Percentiles rank a stretch among this genome's conserved stretches.
Evolutionary conservation across 2,888 invertebrate genomes (phyloP).

Genomic region (Acheta domesticus): DNA sequence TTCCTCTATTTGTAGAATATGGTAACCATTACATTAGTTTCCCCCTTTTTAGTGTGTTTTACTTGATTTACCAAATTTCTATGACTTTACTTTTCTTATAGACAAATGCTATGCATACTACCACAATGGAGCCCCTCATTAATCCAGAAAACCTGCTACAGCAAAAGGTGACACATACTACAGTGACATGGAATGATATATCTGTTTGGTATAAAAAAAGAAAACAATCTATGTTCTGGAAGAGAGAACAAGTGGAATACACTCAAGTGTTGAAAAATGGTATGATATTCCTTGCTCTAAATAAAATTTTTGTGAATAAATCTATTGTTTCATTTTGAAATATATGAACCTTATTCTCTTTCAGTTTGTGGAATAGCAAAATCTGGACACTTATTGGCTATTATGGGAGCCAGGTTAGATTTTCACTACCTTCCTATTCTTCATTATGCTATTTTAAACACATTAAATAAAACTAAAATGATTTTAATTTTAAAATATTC

Average conservation of each 20-base stretch:
- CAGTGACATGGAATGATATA: conserved; percentile 54
- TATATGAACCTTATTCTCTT: conserved; percentile 42
- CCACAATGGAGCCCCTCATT: background rate
- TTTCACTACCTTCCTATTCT: too few relatives aligned
- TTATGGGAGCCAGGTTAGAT: conserved; percentile 67
- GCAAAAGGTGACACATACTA: background rate
- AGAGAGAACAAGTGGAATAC: conserved; percentile 52
- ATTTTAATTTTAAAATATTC: background rate
- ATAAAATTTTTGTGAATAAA: too few relatives aligned
- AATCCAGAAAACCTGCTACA: background rate
- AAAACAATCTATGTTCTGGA: conserved; percentile 51
- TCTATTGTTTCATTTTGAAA: background rate
- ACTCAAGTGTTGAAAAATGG: conserved; percentile 57
- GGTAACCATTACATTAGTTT: too few relatives aligned
- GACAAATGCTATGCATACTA: too few relatives aligned
- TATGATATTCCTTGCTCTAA: conserved; percentile 40
- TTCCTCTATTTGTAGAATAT: too few relatives aligned
- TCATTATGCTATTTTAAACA: background rate
- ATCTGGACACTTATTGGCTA: conserved; percentile 68
- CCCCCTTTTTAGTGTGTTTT: too few relatives aligned
- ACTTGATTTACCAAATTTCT: too few relatives aligned
- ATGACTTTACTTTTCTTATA: too few relatives aligned
- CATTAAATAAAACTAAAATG: conserved; percentile 26
- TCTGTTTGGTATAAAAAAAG: conserved; percentile 54
- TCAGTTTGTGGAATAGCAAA: conserved; percentile 65